Percentiles rank a stretch among this genome's conserved stretches.
phyloP scores from a whole-genome alignment of 1,140 invertebrate species.

The Conopomorpha cramerella region DNA sequence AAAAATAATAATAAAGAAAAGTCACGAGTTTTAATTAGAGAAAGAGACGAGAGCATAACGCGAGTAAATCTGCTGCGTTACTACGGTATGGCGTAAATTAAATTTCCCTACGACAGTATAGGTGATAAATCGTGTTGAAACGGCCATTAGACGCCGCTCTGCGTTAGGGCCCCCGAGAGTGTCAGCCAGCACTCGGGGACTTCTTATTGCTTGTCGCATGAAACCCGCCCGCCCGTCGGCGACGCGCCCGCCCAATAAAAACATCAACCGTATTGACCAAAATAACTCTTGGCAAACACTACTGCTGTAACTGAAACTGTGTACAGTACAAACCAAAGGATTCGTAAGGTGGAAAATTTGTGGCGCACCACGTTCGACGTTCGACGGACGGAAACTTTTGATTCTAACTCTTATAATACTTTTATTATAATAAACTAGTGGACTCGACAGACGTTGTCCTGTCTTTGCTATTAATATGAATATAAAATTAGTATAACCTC shows the following conservation, averaged over 20 bases:
- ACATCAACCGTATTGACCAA: constrained; percentile 49
- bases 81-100: constrained; percentile 17
- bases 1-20: too few species aligned
- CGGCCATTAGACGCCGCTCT: constrained; percentile 34
- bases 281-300: constrained; percentile 52
- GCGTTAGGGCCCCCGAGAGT: constrained; percentile 32
- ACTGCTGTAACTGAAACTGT: constrained; percentile 30
- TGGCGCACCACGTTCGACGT: too few species aligned
- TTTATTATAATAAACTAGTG: too few species aligned
- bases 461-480: too few species aligned
- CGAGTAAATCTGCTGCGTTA: constrained; percentile 1
- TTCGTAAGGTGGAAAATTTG: neutral
- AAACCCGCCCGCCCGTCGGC: constrained; percentile 14
- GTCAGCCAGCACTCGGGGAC: constrained; percentile 47
- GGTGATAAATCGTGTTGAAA: constrained; percentile 44
- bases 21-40: constrained; percentile 20
- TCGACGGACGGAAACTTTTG: too few species aligned
- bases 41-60: constrained; percentile 13
- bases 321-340: constrained; percentile 5
- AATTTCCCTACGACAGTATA: constrained; percentile 30
- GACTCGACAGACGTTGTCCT: too few species aligned
- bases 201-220: constrained; percentile 40
- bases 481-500: too few species aligned
- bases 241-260: constrained; percentile 51
- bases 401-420: too few species aligned